A percentile compares a stretch with the other conserved stretches of the same genome.
Evolutionary conservation across 2,888 invertebrate genomes (phyloP).

Genomic region (Ormia ochracea): DNA sequence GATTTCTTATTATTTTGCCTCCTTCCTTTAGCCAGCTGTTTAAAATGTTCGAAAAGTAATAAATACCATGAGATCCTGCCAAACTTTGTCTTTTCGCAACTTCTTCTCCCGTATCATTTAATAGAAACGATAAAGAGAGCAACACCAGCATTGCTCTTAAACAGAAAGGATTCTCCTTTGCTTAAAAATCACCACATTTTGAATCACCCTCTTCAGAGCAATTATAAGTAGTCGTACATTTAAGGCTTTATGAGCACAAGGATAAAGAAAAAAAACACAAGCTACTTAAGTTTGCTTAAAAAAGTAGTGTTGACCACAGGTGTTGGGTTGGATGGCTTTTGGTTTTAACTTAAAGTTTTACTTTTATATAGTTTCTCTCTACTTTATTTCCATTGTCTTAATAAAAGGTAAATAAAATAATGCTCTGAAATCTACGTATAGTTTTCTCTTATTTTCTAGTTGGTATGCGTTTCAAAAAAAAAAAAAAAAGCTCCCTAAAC

Average conservation of each 20-base stretch:
- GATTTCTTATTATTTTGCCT: no score
- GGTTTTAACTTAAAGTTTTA: constrained; percentile 51
- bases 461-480: background rate
- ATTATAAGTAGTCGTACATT: background rate
- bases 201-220: background rate
- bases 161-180: no score
- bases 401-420: constrained; percentile 35
- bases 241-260: background rate
- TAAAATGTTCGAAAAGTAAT: no score
- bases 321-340: constrained; percentile 62
- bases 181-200: background rate
- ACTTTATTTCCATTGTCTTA: constrained; percentile 5
- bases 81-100: no score
- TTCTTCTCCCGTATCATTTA: no score
- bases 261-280: constrained; percentile 37
- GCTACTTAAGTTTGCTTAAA: constrained; percentile 59
- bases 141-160: no score
- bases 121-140: no score
- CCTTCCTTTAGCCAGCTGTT: no score
- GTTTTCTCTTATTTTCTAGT: background rate
- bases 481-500: background rate
- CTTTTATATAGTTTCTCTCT: constrained; percentile 6
- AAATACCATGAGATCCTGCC: no score
- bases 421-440: constrained; percentile 8
- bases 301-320: constrained; percentile 62